Conservation (phyloP, 1,140 invertebrate species). For the Drosophila insularis region DNA sequence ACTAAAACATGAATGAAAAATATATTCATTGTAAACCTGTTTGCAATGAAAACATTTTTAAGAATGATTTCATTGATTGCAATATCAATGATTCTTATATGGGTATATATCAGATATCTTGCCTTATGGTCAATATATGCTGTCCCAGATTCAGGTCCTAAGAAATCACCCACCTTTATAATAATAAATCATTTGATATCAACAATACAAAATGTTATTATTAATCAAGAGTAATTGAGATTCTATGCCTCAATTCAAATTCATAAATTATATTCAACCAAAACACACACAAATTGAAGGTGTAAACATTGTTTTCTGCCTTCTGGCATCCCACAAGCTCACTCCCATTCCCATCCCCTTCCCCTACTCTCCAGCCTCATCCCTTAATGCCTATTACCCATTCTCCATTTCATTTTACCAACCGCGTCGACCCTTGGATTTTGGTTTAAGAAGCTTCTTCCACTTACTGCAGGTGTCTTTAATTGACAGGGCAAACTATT, state of each 20-base stretch:
- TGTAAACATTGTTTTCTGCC: conserved; percentile 40
- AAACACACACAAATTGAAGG: conserved; percentile 34
- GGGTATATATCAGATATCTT: too few relatives aligned
- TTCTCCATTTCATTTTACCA: not conserved
- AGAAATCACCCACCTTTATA: too few relatives aligned
- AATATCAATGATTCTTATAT: too few relatives aligned
- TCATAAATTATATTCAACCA: conserved; percentile 6
- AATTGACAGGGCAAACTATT: conserved; percentile 76
- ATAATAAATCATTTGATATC: too few relatives aligned
- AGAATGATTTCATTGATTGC: too few relatives aligned
- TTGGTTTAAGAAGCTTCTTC: conserved; percentile 14
- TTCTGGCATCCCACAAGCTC: conserved; percentile 10
- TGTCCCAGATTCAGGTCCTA: too few relatives aligned
- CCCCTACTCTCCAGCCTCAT: not conserved
- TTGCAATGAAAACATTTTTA: too few relatives aligned
- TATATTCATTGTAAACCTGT: too few relatives aligned
- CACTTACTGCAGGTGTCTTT: conserved; percentile 65
- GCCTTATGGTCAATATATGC: too few relatives aligned
- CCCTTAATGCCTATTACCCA: not conserved
- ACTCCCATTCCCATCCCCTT: not conserved
- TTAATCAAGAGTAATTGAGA: not conserved
- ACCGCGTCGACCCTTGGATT: not conserved
- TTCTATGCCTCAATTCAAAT: not conserved
- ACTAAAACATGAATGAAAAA: too few relatives aligned
- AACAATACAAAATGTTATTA: not conserved